Evolutionary conservation across 1,140 invertebrate genomes (phyloP), one percentile per base, ranked within the genome.

Genomic region (Euura saliciscinereae): DNA sequence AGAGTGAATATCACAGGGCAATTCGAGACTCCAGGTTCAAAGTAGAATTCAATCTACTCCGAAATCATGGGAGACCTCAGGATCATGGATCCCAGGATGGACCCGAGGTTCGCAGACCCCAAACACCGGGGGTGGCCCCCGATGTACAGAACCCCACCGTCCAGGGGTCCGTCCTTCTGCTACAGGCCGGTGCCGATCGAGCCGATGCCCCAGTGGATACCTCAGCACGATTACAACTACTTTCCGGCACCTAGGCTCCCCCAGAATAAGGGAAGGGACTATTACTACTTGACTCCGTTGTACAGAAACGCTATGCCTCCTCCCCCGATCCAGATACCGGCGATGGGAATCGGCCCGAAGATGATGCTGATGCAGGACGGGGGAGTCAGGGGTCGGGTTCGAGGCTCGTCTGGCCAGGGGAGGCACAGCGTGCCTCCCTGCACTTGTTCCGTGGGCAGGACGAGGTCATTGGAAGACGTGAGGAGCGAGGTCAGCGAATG

Each of bases 391-490:
- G 10, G 72, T 64, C 78, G 82, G 45, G 77, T 78, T 76, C 77
- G 85, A 78, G 86, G 78, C 71, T 86, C 82, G 2, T 81, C 80
- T 0, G 80, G 78, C 3, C 65, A 71, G 10, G 76, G 86, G 84
- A 66, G 79, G 75, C 70, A 84, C 74, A 75, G 80, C 77, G 80
- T 85, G 4, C 85, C 84, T 10, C 85, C 89, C 0, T 92, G 91
- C 73, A 90, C 90, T 0, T 92, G 91, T 78, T 86, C 87, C 2
- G 78, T 86, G n/a, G 85, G 86, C 1, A 86, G 91, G 10, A 93
- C 92, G 2, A 88, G 91, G 13, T 93, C 92, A 2, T 84, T 94
- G 78, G 92, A 94, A 74, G 92, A 93, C 75, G 91, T 93, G 0
- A 87, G 92, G 10, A 89, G 89, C 4, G 91, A 91, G 43, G 85